These are phyloP conservation scores for Ylistrum balloti DNA, from an alignment of 1,140 invertebrate genomes.

Conservation along the genomic window DNA sequence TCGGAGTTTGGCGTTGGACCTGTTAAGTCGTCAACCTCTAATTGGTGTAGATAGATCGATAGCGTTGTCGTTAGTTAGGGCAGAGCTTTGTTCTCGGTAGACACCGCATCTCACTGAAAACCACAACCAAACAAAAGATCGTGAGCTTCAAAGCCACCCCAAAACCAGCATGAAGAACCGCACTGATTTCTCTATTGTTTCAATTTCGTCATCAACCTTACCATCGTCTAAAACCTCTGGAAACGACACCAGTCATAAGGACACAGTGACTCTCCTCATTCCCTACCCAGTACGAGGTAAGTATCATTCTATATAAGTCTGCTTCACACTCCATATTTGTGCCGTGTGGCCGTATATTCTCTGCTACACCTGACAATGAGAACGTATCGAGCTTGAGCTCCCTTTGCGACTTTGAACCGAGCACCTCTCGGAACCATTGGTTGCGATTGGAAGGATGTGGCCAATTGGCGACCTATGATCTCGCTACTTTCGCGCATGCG, in stretches of 20 bases:
- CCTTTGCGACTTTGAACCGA: not conserved
- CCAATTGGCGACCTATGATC: conserved; percentile 37
- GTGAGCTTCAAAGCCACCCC: not conserved
- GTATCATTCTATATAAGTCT: conserved; percentile 14
- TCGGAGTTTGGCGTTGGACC: conserved; percentile 48
- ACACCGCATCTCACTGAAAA: conserved; percentile 41
- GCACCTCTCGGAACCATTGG: not conserved
- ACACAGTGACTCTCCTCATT: not conserved
- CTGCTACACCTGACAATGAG: not conserved
- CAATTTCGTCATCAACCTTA: not conserved
- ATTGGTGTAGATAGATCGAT: conserved; percentile 57
- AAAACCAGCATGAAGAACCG: conserved; percentile 49
- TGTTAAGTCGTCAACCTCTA: conserved; percentile 60
- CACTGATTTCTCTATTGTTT: conserved; percentile 14
- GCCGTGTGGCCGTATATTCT: not conserved
- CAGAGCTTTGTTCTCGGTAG: conserved; percentile 43
- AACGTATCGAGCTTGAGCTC: not conserved
- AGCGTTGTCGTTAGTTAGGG: conserved; percentile 44
- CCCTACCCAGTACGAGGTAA: not conserved
- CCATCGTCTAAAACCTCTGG: not conserved
- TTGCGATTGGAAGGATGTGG: conserved; percentile 16
- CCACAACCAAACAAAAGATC: conserved; percentile 49
- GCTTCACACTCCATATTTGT: not conserved
- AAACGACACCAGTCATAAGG: not conserved
- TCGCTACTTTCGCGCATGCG: conserved; percentile 30